Evolutionary conservation across 1,140 invertebrate genomes (phyloP), one percentile per base, ranked within the genome.

Genomic region (Drosophila sproati): DNA sequence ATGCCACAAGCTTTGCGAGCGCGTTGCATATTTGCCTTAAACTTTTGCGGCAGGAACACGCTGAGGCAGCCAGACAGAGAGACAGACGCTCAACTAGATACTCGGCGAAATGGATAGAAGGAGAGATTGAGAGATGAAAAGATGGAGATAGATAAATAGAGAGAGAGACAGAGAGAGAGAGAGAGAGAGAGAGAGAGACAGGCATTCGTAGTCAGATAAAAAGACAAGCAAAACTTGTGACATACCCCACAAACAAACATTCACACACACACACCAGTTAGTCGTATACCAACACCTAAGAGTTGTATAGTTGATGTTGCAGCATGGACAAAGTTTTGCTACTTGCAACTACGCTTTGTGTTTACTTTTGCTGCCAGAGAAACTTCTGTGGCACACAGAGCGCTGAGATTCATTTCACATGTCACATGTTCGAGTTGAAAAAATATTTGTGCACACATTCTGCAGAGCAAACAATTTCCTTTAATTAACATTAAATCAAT

Each of bases 11-110:
- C 66, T 86, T 73, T 69, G 70, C 70, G 50, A 78, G 73, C 76
- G 66, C 73, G 71, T 68, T 82, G 82, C 83, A 87, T 87, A 88
- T 87, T 88, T 88, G 80, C 80, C 66, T 80, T 80, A 80, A 88
- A 88, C 83, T 88, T 87, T 88, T 88, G 77, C 78, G 77, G 78
- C 83, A 87, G 69, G 70, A 74, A 61, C 48, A 71, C 54, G 68
- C 66, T 66, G 68, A 54, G 32, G 50, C 35, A 62, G 32, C 45
- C 35, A 62, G 35, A 57, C 10, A 54, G 71, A 71, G 47, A 56
- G 45, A 76, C 63, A 52, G 54, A 54, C 45, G 48, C 45, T 57
- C 45, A 45, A 39, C n/a, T 37, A 34, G 51, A 35, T 34, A 52
- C 29, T 34, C 51, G 12, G n/a, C 39, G 39, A 20, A 20, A 20